Evolutionary conservation across 2,888 invertebrate genomes (phyloP), one percentile per base, ranked within the genome.

Genomic region (Pyrocoelia pectoralis): DNA sequence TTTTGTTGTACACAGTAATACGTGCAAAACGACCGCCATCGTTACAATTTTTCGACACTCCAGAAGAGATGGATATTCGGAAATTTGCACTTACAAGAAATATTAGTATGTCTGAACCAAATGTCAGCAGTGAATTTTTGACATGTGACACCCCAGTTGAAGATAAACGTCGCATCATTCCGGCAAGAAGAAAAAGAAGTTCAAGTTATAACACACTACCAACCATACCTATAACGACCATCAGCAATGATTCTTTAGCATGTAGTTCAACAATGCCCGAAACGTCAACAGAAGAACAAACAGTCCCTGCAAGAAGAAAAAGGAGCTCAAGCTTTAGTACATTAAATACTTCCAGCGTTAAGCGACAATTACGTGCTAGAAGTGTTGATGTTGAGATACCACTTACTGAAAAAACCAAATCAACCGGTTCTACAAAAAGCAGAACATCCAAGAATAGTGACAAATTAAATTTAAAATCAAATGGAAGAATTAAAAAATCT

Each of bases 351-450:
- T 17, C 15, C 3, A 17, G 9, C 13, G 3, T 13, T 13, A 12
- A 43, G n/a, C 43, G 43, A 15, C 28, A 56, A 24, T 51, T n/a
- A 49, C 41, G 62, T 40, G 59, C 43, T 24, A 43, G 46, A 13
- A 65, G 66, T 51, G 56, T 61, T n/a, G 61, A 66, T 58, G 33
- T 61, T 19, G 48, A 55, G 19, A 9, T 33, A 19, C n/a, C 53
- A 24, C 13, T 8, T n/a, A 38, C 8, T 10, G 13, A 41, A 13
- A 29, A n/a, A 15, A 40, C 1, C 18, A 6, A 19, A 19, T 2
- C 17, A 12, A 12, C 10, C 6, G 12, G 18, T 17, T 15, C 9
- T 17, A 33, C 41, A 43, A 43, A 12, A 18, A 24, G 33, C n/a
- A 33, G 33, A 33, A 33, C 29, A 15, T 1, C 46, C 0, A 1